Percentiles rank a stretch among this genome's conserved stretches.
Conservation (phyloP, 2,113 vertebrate species). For the Steatornis caripensis region DNA sequence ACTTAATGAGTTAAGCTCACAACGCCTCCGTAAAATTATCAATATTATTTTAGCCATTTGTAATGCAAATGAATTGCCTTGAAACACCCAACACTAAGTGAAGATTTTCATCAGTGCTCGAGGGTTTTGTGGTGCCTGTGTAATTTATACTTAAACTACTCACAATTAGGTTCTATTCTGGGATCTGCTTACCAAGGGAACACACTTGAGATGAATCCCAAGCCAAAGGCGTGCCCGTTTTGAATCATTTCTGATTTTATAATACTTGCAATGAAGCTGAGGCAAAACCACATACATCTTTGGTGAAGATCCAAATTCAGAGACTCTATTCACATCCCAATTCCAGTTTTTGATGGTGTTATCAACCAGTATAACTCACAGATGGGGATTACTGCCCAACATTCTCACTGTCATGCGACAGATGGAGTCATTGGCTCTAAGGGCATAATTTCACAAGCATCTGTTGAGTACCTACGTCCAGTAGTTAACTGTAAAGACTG, state of each 20-base stretch:
- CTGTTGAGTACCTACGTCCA: background rate
- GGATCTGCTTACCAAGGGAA: background rate
- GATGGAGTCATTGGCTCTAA: background rate
- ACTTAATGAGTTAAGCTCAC: background rate
- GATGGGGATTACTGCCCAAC: background rate
- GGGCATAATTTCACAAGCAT: background rate
- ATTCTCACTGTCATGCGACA: rapidly evolving
- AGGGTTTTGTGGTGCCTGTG: background rate
- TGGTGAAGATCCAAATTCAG: background rate
- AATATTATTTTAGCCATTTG: background rate
- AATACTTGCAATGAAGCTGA: background rate
- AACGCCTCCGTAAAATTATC: background rate
- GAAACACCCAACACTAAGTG: background rate
- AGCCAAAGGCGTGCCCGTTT: background rate
- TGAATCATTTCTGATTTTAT: background rate
- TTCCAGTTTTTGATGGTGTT: background rate
- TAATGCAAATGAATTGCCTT: background rate
- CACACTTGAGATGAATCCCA: background rate
- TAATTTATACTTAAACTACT: background rate
- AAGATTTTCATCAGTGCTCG: background rate
- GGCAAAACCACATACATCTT: background rate
- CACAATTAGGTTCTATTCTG: background rate
- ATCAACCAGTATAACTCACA: background rate
- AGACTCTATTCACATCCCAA: background rate
- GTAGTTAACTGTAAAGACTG: background rate